A percentile compares a stretch with the other conserved stretches of the same genome.
Evolutionary conservation across 2,113 vertebrate genomes (phyloP).

Genomic region (Climacteris rufus): DNA sequence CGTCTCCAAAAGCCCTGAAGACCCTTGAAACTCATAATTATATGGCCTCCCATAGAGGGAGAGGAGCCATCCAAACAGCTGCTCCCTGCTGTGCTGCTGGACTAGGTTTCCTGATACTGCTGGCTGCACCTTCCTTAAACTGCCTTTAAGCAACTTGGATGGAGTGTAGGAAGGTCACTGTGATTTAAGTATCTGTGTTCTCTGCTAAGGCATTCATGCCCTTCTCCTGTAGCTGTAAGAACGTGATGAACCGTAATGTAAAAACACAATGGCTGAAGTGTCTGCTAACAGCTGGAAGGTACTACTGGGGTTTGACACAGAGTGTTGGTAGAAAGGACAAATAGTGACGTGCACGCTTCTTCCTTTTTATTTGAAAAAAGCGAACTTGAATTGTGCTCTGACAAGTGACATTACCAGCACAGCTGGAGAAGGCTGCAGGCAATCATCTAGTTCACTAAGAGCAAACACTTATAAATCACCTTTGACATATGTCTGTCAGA

Average conservation of each 20-base stretch:
- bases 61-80: not conserved
- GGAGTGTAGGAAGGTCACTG: accelerated
- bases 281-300: not conserved
- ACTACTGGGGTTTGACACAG: not conserved
- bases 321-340: not conserved
- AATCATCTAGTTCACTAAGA: not conserved
- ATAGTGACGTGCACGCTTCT: not conserved
- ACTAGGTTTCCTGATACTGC: not conserved
- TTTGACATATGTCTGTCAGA: not conserved
- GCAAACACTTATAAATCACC: not conserved
- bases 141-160: not conserved
- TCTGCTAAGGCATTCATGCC: not conserved
- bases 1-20: not conserved
- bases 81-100: not conserved
- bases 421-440: not conserved
- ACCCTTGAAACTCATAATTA: not conserved
- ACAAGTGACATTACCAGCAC: not conserved
- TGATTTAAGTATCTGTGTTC: not conserved
- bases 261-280: not conserved
- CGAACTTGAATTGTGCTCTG: not conserved
- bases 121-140: not conserved
- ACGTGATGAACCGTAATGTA: not conserved
- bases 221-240: not conserved
- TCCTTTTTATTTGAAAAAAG: not conserved
- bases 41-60: not conserved